A percentile compares a stretch with the other conserved stretches of the same genome.
These are phyloP conservation scores for Hermetia illucens DNA, from an alignment of 1,140 invertebrate species.

Conservation along the genomic window DNA sequence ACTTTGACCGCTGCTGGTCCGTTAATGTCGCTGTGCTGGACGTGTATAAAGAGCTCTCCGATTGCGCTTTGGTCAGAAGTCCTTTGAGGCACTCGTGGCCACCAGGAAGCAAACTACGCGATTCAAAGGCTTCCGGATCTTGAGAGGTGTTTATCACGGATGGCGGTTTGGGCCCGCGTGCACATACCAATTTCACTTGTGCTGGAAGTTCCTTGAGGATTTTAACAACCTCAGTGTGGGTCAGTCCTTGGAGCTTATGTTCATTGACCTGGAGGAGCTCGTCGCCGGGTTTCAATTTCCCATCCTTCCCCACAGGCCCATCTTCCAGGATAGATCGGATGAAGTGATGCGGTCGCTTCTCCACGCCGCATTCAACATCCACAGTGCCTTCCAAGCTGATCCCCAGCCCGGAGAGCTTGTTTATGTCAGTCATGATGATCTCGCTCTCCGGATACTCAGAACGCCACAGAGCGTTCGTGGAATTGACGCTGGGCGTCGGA, in stretches of 20 bases:
- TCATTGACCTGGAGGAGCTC: conserved; percentile 85
- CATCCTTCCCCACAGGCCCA: conserved; percentile 74
- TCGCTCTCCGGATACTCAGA: conserved; percentile 56
- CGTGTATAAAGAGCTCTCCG: conserved; percentile 68
- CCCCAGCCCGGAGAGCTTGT: conserved; percentile 74
- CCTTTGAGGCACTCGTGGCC: conserved; percentile 50
- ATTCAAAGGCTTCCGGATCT: conserved; percentile 60
- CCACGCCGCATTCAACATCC: conserved; percentile 67
- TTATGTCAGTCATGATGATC: conserved; percentile 64
- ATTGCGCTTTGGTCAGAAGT: conserved; percentile 69
- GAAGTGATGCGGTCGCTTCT: conserved; percentile 74
- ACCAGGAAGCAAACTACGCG: conserved; percentile 60
- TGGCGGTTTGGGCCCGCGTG: conserved; percentile 43
- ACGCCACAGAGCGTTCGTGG: conserved; percentile 43
- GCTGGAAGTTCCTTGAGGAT: conserved; percentile 79
- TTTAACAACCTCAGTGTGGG: conserved; percentile 77
- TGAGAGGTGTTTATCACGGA: conserved; percentile 58
- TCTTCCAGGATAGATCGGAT: conserved; percentile 73
- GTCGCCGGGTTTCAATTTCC: conserved; percentile 69
- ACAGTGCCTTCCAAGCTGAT: conserved; percentile 89
- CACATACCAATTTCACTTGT: conserved; percentile 70
- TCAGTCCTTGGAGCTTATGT: conserved; percentile 66
- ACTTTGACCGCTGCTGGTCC: conserved; percentile 53
- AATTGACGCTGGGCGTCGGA: conserved; percentile 17
- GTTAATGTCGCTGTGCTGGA: conserved; percentile 51